Evolutionary conservation across 2,113 vertebrate genomes (phyloP).

Genomic region (Phoxinus phoxinus): DNA sequence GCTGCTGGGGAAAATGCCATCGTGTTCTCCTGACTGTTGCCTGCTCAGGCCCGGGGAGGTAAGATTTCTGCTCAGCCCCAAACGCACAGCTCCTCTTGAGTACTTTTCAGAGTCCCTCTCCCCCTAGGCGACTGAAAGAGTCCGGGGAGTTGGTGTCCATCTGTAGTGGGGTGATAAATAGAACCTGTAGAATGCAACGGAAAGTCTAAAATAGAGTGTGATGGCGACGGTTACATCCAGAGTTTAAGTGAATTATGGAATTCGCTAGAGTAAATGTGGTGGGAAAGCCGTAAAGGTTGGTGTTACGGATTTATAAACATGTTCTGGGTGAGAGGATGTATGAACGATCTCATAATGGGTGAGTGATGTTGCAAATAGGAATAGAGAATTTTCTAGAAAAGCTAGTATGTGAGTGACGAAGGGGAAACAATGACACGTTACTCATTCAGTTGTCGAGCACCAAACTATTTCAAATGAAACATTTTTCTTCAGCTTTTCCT

Average conservation of each 20-base stretch:
- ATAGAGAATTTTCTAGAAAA: conserved; percentile 29
- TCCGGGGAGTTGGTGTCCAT: neutral
- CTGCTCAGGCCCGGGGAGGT: conserved; percentile 87
- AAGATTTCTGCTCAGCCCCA: conserved; percentile 67
- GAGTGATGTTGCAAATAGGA: neutral
- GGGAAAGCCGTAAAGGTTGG: conserved; percentile 19
- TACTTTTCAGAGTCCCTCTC: neutral
- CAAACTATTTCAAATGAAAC: neutral
- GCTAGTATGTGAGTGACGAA: neutral
- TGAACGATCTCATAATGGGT: neutral
- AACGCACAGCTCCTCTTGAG: conserved; percentile 22
- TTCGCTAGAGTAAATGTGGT: neutral
- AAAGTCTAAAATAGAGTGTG: neutral
- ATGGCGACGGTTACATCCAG: neutral
- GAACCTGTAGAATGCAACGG: neutral
- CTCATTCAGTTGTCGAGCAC: neutral
- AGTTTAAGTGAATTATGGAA: neutral
- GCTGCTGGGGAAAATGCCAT: conserved; percentile 85
- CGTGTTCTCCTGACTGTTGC: conserved; percentile 89
- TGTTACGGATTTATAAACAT: neutral
- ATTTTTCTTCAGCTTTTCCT: neutral
- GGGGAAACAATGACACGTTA: neutral
- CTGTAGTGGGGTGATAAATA: neutral
- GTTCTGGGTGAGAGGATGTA: conserved; percentile 6
- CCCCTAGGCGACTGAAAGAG: conserved; percentile 5